phyloP scores from a whole-genome alignment of 1,140 invertebrate genomes.

The Neelides sp. region DNA sequence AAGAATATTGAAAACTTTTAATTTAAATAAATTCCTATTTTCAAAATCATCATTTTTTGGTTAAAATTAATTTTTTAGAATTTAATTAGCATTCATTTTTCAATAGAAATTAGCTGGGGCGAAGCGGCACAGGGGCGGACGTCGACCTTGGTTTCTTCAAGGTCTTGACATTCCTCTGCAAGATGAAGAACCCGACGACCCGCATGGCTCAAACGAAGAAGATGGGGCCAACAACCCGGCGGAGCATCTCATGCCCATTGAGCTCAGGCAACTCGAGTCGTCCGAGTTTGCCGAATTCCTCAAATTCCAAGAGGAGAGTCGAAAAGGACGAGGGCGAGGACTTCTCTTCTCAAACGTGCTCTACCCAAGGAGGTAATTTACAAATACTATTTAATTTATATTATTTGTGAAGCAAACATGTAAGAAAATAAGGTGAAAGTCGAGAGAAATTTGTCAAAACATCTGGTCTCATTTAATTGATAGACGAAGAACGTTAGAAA shows the following conservation, averaged over 20 bases:
- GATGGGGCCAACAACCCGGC: conserved; percentile 40
- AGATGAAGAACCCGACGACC: conserved; percentile 1
- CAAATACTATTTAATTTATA: too few species aligned
- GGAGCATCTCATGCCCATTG: conserved; percentile 65
- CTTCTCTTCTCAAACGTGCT: conserved; percentile 20
- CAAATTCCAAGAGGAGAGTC: conserved; percentile 10
- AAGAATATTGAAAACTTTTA: conserved; percentile 20
- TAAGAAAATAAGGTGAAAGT: too few species aligned
- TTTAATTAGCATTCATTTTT: conserved; percentile 6
- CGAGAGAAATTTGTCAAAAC: background rate
- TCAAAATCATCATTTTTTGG: background rate
- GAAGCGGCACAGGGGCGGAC: conserved; percentile 41
- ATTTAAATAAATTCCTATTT: background rate
- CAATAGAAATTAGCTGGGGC: conserved; percentile 60
- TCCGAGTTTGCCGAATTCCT: conserved; percentile 24
- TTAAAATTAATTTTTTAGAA: background rate
- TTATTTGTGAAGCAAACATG: too few species aligned
- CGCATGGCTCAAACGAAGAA: conserved; percentile 19
- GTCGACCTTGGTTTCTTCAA: conserved; percentile 57
- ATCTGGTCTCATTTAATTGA: background rate
- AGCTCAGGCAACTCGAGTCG: conserved; percentile 63
- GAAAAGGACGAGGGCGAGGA: background rate
- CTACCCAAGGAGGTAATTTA: conserved; percentile 15
- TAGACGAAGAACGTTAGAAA: conserved; percentile 26
- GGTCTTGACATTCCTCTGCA: conserved; percentile 46